These are phyloP conservation scores for Drosophila sordidapex DNA, from an alignment of 2,888 invertebrate species.

Conservation along the genomic window DNA sequence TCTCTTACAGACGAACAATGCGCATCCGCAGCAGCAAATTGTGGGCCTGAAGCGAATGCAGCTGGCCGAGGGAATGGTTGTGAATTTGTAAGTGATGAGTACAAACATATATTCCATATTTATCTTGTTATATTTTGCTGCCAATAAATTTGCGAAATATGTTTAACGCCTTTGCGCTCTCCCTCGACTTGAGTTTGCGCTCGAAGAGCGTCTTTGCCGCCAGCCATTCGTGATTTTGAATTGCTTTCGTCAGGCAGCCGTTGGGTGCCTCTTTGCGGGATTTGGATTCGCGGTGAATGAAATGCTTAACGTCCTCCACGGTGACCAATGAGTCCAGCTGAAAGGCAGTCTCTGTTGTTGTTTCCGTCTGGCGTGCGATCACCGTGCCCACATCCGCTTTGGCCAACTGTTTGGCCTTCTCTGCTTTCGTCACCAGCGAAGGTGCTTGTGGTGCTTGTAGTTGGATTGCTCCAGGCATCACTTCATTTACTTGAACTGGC, in stretches of 20 bases:
- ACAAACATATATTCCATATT: neutral
- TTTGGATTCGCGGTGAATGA: conserved; percentile 75
- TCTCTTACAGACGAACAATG: conserved; percentile 61
- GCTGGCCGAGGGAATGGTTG: conserved; percentile 59
- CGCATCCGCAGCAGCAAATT: conserved; percentile 66
- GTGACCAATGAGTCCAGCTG: conserved; percentile 65
- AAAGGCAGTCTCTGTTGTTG: conserved; percentile 30
- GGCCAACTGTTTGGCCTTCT: conserved; percentile 49
- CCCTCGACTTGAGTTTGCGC: conserved; percentile 69
- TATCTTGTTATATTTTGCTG: conserved; percentile 73
- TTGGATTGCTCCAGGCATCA: neutral
- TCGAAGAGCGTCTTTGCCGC: conserved; percentile 77
- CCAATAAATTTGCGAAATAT: conserved; percentile 81
- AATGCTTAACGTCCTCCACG: conserved; percentile 71
- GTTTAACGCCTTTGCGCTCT: conserved; percentile 74
- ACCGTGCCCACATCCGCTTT: conserved; percentile 66
- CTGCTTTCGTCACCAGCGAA: conserved; percentile 47
- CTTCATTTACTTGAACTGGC: conserved; percentile 25
- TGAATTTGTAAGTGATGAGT: conserved; percentile 16
- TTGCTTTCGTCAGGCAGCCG: conserved; percentile 66
- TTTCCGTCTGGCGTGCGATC: conserved; percentile 33
- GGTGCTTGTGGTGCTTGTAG: conserved; percentile 25
- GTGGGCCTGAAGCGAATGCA: conserved; percentile 56
- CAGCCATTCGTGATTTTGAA: conserved; percentile 81
- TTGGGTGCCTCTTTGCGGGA: conserved; percentile 60